Evolutionary conservation across 2,113 vertebrate genomes (phyloP).

Genomic region (Orthonyx spaldingii): DNA sequence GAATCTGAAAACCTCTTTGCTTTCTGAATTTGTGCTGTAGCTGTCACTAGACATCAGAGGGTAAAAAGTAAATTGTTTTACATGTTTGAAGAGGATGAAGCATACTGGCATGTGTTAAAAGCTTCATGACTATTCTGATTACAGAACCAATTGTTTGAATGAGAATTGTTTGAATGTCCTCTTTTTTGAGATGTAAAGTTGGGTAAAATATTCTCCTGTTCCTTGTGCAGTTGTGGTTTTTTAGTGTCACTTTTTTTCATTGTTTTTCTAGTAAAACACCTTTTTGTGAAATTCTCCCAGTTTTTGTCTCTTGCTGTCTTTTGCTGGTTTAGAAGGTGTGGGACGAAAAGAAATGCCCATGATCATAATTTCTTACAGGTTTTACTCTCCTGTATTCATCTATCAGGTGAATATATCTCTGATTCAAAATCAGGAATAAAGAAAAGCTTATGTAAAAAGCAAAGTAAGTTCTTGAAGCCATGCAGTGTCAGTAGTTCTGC

Average conservation of each 20-base stretch:
- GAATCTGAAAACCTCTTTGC: not conserved
- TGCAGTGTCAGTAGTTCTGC: accelerated
- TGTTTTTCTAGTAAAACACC: not conserved
- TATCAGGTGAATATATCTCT: not conserved
- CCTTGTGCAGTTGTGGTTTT: not conserved
- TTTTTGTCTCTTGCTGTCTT: not conserved
- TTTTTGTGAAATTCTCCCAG: not conserved
- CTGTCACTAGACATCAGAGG: not conserved
- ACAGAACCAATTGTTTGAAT: not conserved
- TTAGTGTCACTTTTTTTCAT: not conserved
- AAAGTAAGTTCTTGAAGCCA: not conserved
- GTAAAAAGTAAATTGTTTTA: not conserved
- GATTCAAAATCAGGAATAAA: not conserved
- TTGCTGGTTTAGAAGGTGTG: not conserved
- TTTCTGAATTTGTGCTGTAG: not conserved
- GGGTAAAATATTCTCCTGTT: not conserved
- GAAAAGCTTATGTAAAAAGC: not conserved
- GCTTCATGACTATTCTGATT: not conserved
- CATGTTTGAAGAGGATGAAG: not conserved
- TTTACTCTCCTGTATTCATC: not conserved
- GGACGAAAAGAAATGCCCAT: not conserved
- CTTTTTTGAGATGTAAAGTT: not conserved
- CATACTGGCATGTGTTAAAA: not conserved
- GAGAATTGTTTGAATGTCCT: not conserved
- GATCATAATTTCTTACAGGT: not conserved